Conservation (phyloP, 2,888 invertebrate genomes). For the Elmis aenea region DNA sequence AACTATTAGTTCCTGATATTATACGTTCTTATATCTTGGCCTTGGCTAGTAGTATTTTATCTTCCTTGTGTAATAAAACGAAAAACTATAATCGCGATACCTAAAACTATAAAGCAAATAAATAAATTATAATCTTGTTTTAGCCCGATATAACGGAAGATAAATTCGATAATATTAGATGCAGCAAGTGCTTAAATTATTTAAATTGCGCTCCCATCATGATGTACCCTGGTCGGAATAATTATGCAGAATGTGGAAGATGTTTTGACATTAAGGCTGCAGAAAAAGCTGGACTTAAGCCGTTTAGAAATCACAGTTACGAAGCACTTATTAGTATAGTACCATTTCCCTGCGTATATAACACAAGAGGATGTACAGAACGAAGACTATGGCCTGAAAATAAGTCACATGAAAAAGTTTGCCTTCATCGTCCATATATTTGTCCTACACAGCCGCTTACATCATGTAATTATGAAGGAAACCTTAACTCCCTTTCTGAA, state of each 20-base stretch:
- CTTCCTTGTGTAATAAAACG: no score
- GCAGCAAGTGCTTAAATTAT: conserved; percentile 6
- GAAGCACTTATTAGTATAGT: conserved; percentile 7
- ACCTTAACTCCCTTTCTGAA: neutral
- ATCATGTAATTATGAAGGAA: neutral
- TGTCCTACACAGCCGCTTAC: conserved; percentile 1
- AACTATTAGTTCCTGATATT: no score
- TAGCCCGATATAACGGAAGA: neutral
- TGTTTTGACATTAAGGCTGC: conserved; percentile 5
- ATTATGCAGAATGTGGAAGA: conserved; percentile 9
- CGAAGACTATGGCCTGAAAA: conserved; percentile 1
- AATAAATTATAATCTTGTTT: no score
- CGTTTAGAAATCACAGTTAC: conserved; percentile 4
- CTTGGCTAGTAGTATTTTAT: no score
- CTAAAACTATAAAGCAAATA: no score
- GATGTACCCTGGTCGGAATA: conserved; percentile 1
- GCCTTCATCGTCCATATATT: conserved; percentile 2
- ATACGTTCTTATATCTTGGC: no score
- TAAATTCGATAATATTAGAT: conserved; percentile 5
- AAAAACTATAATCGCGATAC: no score
- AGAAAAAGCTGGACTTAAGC: neutral
- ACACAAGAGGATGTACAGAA: conserved; percentile 4
- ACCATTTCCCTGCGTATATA: conserved; percentile 10
- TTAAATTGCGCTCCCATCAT: conserved; percentile 11
- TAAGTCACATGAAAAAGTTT: conserved; percentile 6